Base-by-base conservation (phyloP, 1,140 invertebrate species). In the Zaprionus ornatus region DNA sequence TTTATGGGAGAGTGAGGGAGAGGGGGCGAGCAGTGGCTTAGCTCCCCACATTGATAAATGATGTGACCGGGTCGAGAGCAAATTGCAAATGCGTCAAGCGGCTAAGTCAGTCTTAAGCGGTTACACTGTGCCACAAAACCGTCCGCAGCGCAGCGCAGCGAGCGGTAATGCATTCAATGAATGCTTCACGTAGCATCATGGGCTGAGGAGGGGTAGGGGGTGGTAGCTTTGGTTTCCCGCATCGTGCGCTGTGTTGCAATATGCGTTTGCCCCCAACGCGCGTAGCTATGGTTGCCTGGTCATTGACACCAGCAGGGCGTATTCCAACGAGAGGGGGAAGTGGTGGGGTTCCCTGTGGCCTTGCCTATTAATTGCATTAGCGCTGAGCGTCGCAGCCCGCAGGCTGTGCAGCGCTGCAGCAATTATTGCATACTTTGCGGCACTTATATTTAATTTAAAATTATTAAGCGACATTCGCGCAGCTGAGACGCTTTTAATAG, bases 351-450 rank as follows among this genome's bases (percentile, higher is more conserved):
- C 21, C 27, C 54, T 55, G 78, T 45, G 65, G 65, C 52, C 61
- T 72, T 68, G 48, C 67, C 66, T 23, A 50, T 50, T 77, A 73
- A 73, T 81, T 82, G 74, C 77, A 75, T 70, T 48, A 64, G 40
- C 17, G 45, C 37, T 27, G 56, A 9, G 15, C 48, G 15, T 13
- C 52, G 69, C 29, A n/a, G 15, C 35, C 32, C n/a, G 37, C 25
- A 27, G 56, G 52, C 80, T 61, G 55, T 40, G 37, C 73, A 60
- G 9, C 40, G 69, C 78, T 68, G 77, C 71, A 64, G 69, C 79
- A 88, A 88, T 84, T 84, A 90, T 90, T 84, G 78, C 84, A 88
- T 88, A 88, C 84, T 88, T 87, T 81, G 78, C 68, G 84, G 74
- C 80, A 73, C 74, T 80, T 88, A 66, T 62, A 84, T 84, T 80